Evolutionary conservation across 2,797 vertebrate species (phyloP).

Genomic region (Carapus acus): DNA sequence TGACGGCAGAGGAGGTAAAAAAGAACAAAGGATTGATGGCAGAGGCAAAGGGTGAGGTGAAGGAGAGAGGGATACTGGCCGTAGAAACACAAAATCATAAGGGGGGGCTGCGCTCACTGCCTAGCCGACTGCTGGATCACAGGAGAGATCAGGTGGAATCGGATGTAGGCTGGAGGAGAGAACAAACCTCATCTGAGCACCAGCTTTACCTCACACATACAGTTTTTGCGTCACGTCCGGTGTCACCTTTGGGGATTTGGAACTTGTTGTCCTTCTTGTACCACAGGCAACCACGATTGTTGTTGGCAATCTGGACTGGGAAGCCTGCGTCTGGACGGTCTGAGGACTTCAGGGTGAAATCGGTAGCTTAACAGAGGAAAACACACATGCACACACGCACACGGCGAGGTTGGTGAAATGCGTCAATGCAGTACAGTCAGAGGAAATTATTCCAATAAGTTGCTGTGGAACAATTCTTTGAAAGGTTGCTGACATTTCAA

Average conservation of each 20-base stretch:
- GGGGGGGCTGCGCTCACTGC: constrained; percentile 79
- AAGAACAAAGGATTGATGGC: neutral
- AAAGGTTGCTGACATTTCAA: too few relatives aligned
- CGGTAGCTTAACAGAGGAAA: constrained; percentile 75
- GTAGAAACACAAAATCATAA: constrained; percentile 13
- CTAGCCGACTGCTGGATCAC: constrained; percentile 90
- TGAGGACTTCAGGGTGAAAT: constrained; percentile 85
- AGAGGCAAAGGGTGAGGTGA: constrained; percentile 22
- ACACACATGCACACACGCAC: constrained; percentile 13
- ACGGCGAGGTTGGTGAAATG: too few relatives aligned
- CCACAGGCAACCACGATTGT: constrained; percentile 86
- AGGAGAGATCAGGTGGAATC: constrained; percentile 91
- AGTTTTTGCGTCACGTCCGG: too few relatives aligned
- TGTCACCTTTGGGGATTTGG: constrained; percentile 97
- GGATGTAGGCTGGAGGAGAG: constrained; percentile 79
- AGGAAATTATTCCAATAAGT: too few relatives aligned
- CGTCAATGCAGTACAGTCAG: constrained; percentile 13
- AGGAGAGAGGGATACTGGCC: constrained; percentile 27
- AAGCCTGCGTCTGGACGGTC: constrained; percentile 86
- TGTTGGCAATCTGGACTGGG: constrained; percentile 78
- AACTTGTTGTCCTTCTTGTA: constrained; percentile 97
- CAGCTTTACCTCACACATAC: too few relatives aligned
- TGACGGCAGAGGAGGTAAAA: constrained; percentile 6
- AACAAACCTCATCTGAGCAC: constrained; percentile 26
- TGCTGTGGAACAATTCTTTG: too few relatives aligned